Evolutionary conservation across 2,113 vertebrate species (phyloP), one percentile per base, ranked within the genome.

Genomic region (Heterotilapia buettikoferi): DNA sequence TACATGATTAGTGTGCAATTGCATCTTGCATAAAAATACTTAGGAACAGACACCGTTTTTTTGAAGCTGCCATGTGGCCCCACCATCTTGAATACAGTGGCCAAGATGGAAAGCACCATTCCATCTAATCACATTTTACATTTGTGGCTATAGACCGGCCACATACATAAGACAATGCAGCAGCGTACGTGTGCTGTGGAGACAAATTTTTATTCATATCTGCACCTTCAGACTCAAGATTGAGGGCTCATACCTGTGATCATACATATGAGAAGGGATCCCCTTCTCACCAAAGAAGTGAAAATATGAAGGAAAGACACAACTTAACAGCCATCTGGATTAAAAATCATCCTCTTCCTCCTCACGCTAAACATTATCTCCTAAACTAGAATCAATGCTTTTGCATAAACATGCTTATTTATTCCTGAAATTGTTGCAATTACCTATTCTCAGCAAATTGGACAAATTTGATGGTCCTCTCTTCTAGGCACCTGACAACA

Each of bases 1-100:
- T 38, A n/a, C 61, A 7, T 66, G 18, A n/a, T 66, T 36, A 38
- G 18, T n/a, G 31, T 66, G 31, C 18, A 66, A 38, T 38, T 66
- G 18, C 33, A 66, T 66, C 33, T 66, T 66, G 1, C 19, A 66
- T 66, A 66, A 13, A n/a, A 66, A 38, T 38, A 36, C 53, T 21
- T 21, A 24, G 3, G n/a, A 24, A 6, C 1, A 3, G 21, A 24
- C 33, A 66, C 18, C 0, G 3, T 1, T n/a, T 7, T 38, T 38
- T 66, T 21, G 1, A 38, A 66, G 61, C 19, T 66, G 61, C 19
- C 19, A 38, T 66, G 61, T 38, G 61, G 61, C 19, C 10, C 33
- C 10, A 38, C 19, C 61, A 12, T 66, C 61, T 12, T 21, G 33
- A 66, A 66, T 38, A 66, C 59, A 63, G 9, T 63, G 29, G 16